Conservation (phyloP, 1,140 invertebrate genomes). For the Drosophila sproati region DNA sequence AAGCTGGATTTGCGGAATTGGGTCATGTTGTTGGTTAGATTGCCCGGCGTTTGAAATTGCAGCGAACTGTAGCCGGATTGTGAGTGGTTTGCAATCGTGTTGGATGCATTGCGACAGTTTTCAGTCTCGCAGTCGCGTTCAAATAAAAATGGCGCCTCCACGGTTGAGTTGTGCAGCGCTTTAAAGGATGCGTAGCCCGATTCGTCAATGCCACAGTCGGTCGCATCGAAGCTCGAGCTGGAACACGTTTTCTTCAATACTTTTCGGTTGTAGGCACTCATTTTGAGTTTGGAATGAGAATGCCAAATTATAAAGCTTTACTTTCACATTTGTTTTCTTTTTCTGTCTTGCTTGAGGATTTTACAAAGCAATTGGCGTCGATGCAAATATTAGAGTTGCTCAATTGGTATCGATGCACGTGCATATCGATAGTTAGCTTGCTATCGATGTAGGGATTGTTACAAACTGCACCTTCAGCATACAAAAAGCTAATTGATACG, state of each 20-base stretch:
- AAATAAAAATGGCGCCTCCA: slow-evolving; percentile 74
- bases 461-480: no score
- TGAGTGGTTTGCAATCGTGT: slow-evolving; percentile 25
- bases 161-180: slow-evolving; percentile 65
- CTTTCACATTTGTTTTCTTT: slow-evolving; percentile 53
- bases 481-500: slow-evolving; percentile 8
- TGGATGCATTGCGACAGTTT: slow-evolving; percentile 63
- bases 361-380: slow-evolving; percentile 38
- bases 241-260: slow-evolving; percentile 42
- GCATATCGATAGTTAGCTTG: slow-evolving; percentile 6
- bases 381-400: slow-evolving; percentile 31
- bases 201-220: slow-evolving; percentile 58
- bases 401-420: slow-evolving; percentile 2
- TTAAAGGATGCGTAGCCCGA: slow-evolving; percentile 74
- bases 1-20: slow-evolving; percentile 23
- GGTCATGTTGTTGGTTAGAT: not conserved
- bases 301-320: slow-evolving; percentile 20
- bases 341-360: slow-evolving; percentile 16
- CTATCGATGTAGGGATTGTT: not conserved
- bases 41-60: slow-evolving; percentile 47
- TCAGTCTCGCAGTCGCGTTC: slow-evolving; percentile 54
- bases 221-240: slow-evolving; percentile 17
- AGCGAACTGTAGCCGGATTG: slow-evolving; percentile 24
- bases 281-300: slow-evolving; percentile 48
- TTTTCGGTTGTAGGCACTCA: slow-evolving; percentile 64